Evolutionary conservation across 2,113 vertebrate genomes (phyloP).

Genomic region (Pogona vitticeps): DNA sequence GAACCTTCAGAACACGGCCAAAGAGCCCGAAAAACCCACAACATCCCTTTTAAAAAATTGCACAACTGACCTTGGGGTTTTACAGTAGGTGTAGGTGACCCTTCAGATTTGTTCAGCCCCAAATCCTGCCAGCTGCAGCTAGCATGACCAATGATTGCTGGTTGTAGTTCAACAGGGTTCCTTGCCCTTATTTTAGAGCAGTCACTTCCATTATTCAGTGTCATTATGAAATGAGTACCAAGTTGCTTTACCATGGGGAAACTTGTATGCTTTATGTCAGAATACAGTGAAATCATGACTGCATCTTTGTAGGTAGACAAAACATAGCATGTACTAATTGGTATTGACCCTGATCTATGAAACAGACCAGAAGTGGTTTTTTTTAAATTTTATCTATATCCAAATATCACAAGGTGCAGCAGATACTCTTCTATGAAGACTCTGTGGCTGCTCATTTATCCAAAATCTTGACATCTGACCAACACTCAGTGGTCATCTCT

Average conservation of each 20-base stretch:
- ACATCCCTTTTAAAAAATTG: no score
- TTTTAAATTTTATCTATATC: not conserved
- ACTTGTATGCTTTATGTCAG: not conserved
- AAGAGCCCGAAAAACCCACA: no score
- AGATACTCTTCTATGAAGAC: conserved; percentile 96
- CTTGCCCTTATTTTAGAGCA: not conserved
- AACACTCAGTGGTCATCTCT: conserved; percentile 97
- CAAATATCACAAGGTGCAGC: conserved; percentile 84
- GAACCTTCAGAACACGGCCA: no score
- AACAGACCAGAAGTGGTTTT: not conserved
- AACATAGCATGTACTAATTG: not conserved
- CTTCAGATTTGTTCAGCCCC: not conserved
- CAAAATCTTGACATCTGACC: conserved; percentile 96
- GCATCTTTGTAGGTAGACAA: not conserved
- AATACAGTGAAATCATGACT: conserved; percentile 18
- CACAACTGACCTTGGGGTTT: not conserved
- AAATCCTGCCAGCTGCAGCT: not conserved
- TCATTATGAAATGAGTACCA: conserved; percentile 9
- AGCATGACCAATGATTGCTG: not conserved
- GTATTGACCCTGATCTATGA: not conserved
- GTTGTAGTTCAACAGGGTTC: not conserved
- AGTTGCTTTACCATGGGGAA: not conserved
- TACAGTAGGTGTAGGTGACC: not conserved
- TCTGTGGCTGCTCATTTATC: conserved; percentile 95
- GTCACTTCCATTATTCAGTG: conserved; percentile 30